Conservation (phyloP, 2,797 vertebrate genomes). For the Crossoptilon crossoptilon region DNA sequence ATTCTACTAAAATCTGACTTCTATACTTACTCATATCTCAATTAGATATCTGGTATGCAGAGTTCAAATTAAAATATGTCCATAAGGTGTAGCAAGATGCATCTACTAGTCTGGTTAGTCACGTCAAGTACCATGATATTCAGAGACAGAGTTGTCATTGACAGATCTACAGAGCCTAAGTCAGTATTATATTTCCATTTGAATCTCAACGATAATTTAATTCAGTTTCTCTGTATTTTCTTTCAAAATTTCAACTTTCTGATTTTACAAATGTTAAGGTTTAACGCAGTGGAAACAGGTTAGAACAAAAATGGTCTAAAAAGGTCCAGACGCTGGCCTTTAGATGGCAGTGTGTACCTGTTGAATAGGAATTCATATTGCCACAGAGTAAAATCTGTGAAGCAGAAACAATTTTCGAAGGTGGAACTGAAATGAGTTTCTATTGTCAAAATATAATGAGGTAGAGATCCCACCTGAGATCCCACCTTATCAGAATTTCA, state of each 20-base stretch:
- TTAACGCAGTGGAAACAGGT: not conserved
- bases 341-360: constrained; percentile 84
- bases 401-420: constrained; percentile 11
- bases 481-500: not conserved
- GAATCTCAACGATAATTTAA: not conserved
- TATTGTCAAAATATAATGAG: not conserved
- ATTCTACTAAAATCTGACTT: not conserved
- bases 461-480: not conserved
- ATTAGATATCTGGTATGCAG: not conserved
- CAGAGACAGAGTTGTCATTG: not conserved
- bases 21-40: not conserved
- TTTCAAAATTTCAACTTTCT: not conserved
- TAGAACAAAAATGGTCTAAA: constrained; percentile 30
- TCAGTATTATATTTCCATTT: not conserved
- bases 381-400: not conserved
- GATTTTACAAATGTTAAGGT: not conserved
- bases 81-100: not conserved
- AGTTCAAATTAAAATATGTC: not conserved
- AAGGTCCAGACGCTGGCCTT: constrained; percentile 71
- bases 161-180: not conserved
- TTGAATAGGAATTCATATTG: constrained; percentile 58
- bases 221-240: not conserved
- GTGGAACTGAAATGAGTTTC: not conserved
- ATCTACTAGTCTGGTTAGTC: not conserved
- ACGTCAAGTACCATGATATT: not conserved